Percentiles rank a stretch among this genome's conserved stretches.
These are phyloP conservation scores for Drosophila meridionalis DNA, from an alignment of 2,888 invertebrate genomes.

Conservation along the genomic window DNA sequence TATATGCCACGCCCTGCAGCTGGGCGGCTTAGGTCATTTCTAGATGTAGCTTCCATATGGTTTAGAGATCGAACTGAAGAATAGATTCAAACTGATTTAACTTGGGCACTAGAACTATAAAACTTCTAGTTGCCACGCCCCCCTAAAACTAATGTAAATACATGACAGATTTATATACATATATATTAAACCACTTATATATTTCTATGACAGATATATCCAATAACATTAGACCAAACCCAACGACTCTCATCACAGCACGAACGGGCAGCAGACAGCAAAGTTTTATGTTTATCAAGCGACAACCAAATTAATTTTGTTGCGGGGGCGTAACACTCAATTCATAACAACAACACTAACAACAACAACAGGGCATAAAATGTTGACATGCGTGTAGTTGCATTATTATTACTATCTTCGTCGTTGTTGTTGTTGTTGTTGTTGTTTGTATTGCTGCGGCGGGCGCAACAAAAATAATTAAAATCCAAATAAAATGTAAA, in stretches of 20 bases:
- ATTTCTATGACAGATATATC: neutral
- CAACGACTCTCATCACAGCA: neutral
- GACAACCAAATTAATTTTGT: conserved; percentile 50
- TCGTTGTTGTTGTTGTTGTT: neutral
- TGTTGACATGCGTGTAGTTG: conserved; percentile 34
- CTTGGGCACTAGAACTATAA: neutral
- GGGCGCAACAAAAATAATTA: conserved; percentile 23
- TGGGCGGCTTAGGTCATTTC: neutral
- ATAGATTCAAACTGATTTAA: no score
- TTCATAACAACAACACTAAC: conserved; percentile 22
- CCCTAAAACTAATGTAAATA: neutral
- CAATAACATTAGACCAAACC: neutral
- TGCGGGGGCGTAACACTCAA: conserved; percentile 41
- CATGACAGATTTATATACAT: neutral
- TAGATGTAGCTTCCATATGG: neutral
- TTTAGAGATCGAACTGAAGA: no score
- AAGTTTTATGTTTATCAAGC: conserved; percentile 56
- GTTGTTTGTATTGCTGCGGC: conserved; percentile 11
- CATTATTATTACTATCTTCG: conserved; percentile 6
- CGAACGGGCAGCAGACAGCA: conserved; percentile 1
- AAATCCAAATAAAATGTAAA: conserved; percentile 26
- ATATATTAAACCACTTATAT: neutral
- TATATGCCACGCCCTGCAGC: neutral
- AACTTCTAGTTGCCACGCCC: neutral
- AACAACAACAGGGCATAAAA: conserved; percentile 1